Percentiles rank a stretch among this genome's conserved stretches.
Evolutionary conservation across 2,113 vertebrate species (phyloP).

Genomic region (Misgurnus anguillicaudatus): DNA sequence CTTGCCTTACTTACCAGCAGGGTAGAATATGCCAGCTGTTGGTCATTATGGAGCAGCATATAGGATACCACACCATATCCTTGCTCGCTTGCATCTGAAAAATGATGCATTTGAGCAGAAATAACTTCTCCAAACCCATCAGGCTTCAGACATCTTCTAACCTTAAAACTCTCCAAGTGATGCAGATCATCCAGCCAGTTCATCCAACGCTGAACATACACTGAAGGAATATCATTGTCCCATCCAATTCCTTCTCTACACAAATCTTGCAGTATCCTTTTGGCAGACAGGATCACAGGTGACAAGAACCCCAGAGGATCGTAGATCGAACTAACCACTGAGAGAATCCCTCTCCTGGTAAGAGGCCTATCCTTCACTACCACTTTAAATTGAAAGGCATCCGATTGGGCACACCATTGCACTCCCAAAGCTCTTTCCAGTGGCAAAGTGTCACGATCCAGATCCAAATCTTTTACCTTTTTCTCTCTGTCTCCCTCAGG

Average conservation of each 20-base stretch:
- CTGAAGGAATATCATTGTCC: background rate
- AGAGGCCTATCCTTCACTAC: background rate
- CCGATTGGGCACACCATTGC: constrained; percentile 10
- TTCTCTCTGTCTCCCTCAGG: background rate
- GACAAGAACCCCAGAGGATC: constrained; percentile 40
- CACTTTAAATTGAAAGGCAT: constrained; percentile 18
- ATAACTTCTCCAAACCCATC: background rate
- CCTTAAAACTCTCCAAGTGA: background rate
- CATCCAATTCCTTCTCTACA: background rate
- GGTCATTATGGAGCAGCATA: background rate
- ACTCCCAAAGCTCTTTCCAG: constrained; percentile 11
- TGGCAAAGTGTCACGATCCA: background rate
- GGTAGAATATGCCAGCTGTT: background rate
- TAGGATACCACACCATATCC: constrained; percentile 18
- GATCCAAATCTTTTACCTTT: background rate
- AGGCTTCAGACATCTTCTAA: constrained; percentile 22
- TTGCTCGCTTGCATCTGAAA: constrained; percentile 9
- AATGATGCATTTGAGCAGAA: constrained; percentile 9
- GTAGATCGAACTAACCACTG: constrained; percentile 36
- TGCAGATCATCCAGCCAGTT: background rate
- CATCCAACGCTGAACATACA: background rate
- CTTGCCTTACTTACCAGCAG: background rate
- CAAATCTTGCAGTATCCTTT: background rate
- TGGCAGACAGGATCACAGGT: background rate
- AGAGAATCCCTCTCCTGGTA: constrained; percentile 27